These are phyloP conservation scores for Micronisus gabar DNA, from an alignment of 2,113 vertebrate species.

Conservation along the genomic window DNA sequence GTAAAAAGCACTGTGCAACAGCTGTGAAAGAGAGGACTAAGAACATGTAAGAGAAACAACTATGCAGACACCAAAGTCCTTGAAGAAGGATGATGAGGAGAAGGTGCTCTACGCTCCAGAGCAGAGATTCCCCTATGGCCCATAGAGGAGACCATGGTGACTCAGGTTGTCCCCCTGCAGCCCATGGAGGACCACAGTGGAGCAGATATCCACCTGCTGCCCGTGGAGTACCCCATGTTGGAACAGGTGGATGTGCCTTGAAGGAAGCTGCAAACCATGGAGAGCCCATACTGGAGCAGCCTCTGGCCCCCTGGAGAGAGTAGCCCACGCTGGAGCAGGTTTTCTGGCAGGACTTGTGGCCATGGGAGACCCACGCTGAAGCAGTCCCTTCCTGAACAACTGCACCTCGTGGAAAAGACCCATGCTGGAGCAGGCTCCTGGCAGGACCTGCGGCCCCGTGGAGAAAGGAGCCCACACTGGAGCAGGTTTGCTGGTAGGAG, in stretches of 20 bases:
- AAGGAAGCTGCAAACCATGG: not conserved
- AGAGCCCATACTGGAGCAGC: no score
- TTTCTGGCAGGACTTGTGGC: not conserved
- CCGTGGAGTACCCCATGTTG: fast-evolving
- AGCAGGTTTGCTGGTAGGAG: not conserved
- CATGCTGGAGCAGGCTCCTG: not conserved
- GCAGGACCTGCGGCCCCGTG: not conserved
- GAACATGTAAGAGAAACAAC: not conserved
- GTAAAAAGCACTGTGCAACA: not conserved
- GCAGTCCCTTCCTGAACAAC: not conserved
- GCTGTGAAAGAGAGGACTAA: not conserved
- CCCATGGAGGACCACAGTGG: not conserved
- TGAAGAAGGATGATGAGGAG: not conserved
- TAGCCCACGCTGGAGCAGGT: not conserved
- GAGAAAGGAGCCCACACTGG: not conserved
- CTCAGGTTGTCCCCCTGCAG: not conserved
- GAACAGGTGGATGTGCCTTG: not conserved
- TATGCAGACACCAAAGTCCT: not conserved
- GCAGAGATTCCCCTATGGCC: not conserved
- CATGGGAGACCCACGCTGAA: not conserved
- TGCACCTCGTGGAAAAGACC: not conserved
- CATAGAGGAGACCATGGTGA: not conserved
- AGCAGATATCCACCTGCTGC: not conserved
- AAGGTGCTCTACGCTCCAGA: not conserved
- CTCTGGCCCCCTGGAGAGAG: no score